Evolutionary conservation across 2,888 invertebrate species (phyloP), one percentile per base, ranked within the genome.

Genomic region (Archaeoteleia sp.): DNA sequence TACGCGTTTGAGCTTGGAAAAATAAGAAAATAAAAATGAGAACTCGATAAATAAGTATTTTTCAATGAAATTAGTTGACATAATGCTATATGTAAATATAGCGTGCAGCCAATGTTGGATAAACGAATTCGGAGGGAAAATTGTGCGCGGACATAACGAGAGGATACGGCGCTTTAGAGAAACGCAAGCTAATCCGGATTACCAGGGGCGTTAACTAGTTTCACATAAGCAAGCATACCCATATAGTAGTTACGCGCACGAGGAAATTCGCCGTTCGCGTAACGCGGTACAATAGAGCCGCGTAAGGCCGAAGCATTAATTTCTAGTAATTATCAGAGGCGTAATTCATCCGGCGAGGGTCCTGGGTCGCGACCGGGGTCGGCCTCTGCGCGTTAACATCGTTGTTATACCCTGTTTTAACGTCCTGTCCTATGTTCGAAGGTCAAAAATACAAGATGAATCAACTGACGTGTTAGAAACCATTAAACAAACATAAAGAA

Each of bases 361-460:
- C 79, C 75, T 73, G 80, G 81, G 80, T 82, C 79, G 78, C 74
- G 78, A 80, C 81, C 80, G 79, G 79, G 82, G 78, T 82, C 79
- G 81, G 69, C 77, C 79, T 76, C 76, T 78, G 74, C 82, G 80
- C 83, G 83, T 85, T 84, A 84, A 85, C 83, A 82, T 83, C 82
- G 82, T 80, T 84, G 84, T 84, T 85, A 84, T 82, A 82, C 82
- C 82, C 82, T 83, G 83, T 84, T 84, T 84, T 83, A 80, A 81
- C 76, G 81, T 80, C 77, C 80, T 79, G 74, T 74, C 55, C 75
- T 72, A 70, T 69, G 39, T 48, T 30, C 25, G 27, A 53, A 35
- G 53, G 62, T 57, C 62, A 35, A 67, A 51, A 67, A 67, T 62
- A 55, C 61, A 62, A 57, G 45, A 61, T 42, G 42, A 15, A 35